Conservation (phyloP, 30 jellyfish, hydroid and myxozoan genomes). For the Catostylus mosaicus region DNA sequence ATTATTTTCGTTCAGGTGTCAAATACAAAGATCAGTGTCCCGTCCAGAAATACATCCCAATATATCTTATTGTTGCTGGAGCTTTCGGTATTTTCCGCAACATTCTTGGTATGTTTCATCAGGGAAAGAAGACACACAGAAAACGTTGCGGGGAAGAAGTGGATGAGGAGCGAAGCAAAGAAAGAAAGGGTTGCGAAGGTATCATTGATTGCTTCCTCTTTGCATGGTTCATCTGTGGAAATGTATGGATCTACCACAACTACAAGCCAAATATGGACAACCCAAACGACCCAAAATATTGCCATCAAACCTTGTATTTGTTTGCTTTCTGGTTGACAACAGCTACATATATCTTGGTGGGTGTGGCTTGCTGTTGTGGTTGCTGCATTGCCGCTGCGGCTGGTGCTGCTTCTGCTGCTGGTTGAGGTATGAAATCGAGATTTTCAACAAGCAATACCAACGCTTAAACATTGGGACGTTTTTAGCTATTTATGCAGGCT, state of each 20-base stretch:
- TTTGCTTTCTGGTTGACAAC: slow-evolving; percentile 95
- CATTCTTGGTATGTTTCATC: slow-evolving; percentile 62
- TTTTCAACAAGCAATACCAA: too few relatives aligned
- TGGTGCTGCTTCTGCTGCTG: too few relatives aligned
- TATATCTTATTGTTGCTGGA: slow-evolving; percentile 88
- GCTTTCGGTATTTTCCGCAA: slow-evolving; percentile 84
- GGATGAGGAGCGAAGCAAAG: slow-evolving; percentile 56
- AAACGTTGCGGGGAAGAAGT: slow-evolving; percentile 41
- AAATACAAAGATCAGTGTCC: slow-evolving; percentile 81
- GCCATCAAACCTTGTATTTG: slow-evolving; percentile 80
- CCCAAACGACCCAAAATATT: slow-evolving; percentile 35
- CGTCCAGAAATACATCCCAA: slow-evolving; percentile 72
- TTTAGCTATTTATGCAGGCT: too few relatives aligned
- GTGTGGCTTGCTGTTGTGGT: slow-evolving; percentile 81
- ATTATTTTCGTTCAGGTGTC: too few relatives aligned
- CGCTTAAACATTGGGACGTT: too few relatives aligned
- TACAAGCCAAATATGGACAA: slow-evolving; percentile 71
- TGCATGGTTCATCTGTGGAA: slow-evolving; percentile 97
- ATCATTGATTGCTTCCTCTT: slow-evolving; percentile 85
- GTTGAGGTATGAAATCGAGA: too few relatives aligned
- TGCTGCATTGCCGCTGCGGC: slow-evolving; percentile 79
- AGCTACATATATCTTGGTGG: slow-evolving; percentile 77
- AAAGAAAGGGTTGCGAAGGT: slow-evolving; percentile 79
- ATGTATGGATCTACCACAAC: slow-evolving; percentile 90
- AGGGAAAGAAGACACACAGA: slow-evolving; percentile 40